Percentiles rank a stretch among this genome's conserved stretches.
Conservation (phyloP, 2,888 invertebrate genomes). For the Plagiodera versicolora region DNA sequence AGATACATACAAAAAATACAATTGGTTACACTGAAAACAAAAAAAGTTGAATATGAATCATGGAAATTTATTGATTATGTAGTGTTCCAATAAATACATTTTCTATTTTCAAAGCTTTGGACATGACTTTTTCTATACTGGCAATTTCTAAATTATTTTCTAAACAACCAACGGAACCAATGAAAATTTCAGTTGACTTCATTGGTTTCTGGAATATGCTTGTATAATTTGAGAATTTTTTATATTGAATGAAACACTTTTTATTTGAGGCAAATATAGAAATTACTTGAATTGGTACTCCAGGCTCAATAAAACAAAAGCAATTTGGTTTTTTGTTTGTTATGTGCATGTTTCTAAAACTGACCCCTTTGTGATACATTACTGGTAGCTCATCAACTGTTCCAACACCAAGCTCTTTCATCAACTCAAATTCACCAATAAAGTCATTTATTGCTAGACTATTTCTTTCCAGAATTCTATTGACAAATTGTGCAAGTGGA, state of each 20-base stretch:
- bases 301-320: slow-evolving; percentile 1
- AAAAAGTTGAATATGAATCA: background rate
- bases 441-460: background rate
- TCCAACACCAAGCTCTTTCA: background rate
- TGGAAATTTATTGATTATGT: background rate
- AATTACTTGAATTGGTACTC: background rate
- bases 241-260: slow-evolving; percentile 6
- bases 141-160: slow-evolving; percentile 3
- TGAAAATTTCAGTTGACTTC: background rate
- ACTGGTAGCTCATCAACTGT: slow-evolving; percentile 1
- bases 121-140: background rate
- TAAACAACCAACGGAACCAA: slow-evolving; percentile 1
- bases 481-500: slow-evolving; percentile 3
- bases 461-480: slow-evolving; percentile 7
- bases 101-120: background rate
- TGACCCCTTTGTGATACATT: background rate
- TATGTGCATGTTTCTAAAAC: slow-evolving; percentile 2
- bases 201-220: slow-evolving; percentile 8
- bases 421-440: background rate
- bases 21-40: background rate
- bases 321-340: slow-evolving; percentile 2
- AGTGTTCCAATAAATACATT: background rate
- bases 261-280: background rate
- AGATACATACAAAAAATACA: too few species aligned
- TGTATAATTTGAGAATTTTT: background rate